Base-by-base conservation (phyloP, 2,797 vertebrate species). In the Microctenopoma stevenorrisi region DNA sequence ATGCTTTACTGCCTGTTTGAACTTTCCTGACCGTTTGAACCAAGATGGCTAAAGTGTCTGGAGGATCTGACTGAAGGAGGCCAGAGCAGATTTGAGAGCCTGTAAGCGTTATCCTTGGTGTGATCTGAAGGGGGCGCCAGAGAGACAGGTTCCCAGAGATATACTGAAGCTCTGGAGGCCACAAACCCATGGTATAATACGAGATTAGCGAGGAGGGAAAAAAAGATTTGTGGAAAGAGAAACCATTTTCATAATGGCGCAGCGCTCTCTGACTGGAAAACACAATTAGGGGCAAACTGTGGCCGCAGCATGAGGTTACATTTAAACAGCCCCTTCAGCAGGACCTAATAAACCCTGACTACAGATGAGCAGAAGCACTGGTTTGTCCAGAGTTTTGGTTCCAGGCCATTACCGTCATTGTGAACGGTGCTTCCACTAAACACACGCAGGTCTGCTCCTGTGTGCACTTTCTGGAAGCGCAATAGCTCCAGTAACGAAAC, bases 181-280 rank as follows among this genome's bases (percentile, higher is more conserved):
- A 4, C 42, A 78, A 67, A 15, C 69, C 56, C 48, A 52, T 48
- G 48, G 58, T 64, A 56, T 11, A 64, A 60, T 63, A 85, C 62
- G 49, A 65, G 78, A 87, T 81, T 75, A 75, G 37, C 49, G 18
- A 37, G 37, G 42, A 6, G 37, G 42, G 6, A 2, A 1, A 51
- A 65, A 61, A 64, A 64, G 62, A 78, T 64, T 46, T 12, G 64
- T 66, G 64, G 70, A 87, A 81, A 86, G 70, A 83, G 69, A 87
- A 88, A 87, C 78, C 82, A 79, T 91, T 91, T 88, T 90, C 75
- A 86, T 90, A 87, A 90, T 88, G 82, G 82, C 85, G 64, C 77
- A 53, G 78, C 53, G 48, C 72, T 73, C 82, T 82, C 76, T 87
- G 75, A 86, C 82, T 87, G 74, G 78, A 89, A 90, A 89, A 89